phyloP scores from a whole-genome alignment of 1,140 invertebrate species.

The Drosophila pseudoobscura region DNA sequence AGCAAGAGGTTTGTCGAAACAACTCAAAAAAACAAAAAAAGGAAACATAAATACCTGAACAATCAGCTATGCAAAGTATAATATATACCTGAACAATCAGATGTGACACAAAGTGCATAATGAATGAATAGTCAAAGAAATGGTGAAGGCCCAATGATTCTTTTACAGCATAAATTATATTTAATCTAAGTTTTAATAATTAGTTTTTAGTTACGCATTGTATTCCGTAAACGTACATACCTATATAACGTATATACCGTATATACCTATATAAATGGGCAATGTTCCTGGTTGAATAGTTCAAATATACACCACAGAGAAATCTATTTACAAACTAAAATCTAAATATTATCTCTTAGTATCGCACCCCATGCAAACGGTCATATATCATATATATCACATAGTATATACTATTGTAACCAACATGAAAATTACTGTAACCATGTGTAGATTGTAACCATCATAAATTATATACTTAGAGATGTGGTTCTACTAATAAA shows the following conservation, averaged over 20 bases:
- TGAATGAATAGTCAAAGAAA: conserved; percentile 17
- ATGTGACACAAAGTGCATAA: conserved; percentile 33
- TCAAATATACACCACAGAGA: conserved; percentile 64
- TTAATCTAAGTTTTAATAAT: too few relatives aligned
- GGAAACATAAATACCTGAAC: background rate
- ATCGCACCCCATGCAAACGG: background rate
- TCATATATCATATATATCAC: background rate
- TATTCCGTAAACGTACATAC: background rate
- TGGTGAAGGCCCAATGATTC: too few relatives aligned
- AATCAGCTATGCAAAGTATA: conserved; percentile 1
- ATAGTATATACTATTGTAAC: too few relatives aligned
- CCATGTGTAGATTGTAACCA: conserved; percentile 24
- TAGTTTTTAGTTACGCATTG: background rate
- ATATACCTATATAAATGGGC: conserved; percentile 50
- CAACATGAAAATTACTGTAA: conserved; percentile 13
- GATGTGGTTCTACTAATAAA: conserved; percentile 49
- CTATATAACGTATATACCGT: background rate
- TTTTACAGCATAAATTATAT: too few relatives aligned
- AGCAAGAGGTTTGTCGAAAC: too few relatives aligned
- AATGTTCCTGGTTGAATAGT: conserved; percentile 75
- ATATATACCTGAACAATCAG: conserved; percentile 11
- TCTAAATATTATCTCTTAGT: conserved; percentile 16
- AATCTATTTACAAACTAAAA: conserved; percentile 55
- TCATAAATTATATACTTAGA: conserved; percentile 35
- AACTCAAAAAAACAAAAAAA: too few relatives aligned